These are phyloP conservation scores for Numida meleagris DNA, from an alignment of 2,113 vertebrate genomes.

Conservation along the genomic window DNA sequence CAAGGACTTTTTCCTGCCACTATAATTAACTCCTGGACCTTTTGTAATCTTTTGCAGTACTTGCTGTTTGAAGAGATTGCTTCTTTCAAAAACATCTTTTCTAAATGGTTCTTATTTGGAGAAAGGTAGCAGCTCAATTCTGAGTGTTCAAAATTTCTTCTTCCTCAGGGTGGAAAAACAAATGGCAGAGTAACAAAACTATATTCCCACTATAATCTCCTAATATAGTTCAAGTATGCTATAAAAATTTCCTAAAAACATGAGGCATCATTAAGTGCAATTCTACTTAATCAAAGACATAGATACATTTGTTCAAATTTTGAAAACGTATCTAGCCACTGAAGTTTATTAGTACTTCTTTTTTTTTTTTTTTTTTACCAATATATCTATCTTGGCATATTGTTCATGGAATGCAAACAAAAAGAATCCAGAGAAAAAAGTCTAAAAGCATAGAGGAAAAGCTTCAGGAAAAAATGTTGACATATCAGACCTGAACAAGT, in stretches of 20 bases:
- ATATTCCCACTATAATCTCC: not conserved
- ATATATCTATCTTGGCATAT: not conserved
- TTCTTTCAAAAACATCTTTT: not conserved
- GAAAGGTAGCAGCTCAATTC: not conserved
- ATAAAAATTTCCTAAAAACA: not conserved
- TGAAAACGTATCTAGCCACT: not conserved
- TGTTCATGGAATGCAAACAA: not conserved
- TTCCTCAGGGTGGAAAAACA: not conserved
- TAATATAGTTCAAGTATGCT: not conserved
- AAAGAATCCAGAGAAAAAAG: rapidly evolving
- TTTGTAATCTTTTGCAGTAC: slow-evolving; percentile 2
- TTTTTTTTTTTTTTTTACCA: not conserved
- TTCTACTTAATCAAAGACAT: not conserved
- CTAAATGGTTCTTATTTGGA: not conserved
- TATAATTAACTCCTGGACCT: not conserved
- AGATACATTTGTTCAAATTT: not conserved
- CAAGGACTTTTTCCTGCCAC: not conserved
- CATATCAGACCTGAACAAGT: not conserved
- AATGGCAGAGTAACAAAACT: not conserved
- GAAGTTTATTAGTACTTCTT: not conserved
- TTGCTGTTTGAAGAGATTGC: not conserved
- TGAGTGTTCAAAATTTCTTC: slow-evolving; percentile 15
- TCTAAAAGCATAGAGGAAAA: not conserved
- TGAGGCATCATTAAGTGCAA: not conserved
- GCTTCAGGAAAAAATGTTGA: not conserved